Conservation (phyloP, 2,797 vertebrate species). For the Macrochelys suwanniensis region DNA sequence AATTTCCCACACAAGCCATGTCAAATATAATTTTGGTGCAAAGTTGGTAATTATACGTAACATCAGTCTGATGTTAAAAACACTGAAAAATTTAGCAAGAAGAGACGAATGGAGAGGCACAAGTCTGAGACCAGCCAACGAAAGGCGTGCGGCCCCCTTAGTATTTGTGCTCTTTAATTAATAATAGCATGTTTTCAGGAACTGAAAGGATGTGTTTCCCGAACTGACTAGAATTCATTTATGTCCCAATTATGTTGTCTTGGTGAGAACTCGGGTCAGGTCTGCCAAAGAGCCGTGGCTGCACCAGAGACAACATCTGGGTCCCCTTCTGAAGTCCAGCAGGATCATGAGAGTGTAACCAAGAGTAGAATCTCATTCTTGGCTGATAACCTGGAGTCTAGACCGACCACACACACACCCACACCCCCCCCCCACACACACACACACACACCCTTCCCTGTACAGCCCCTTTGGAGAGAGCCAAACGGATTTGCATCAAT, state of each 20-base stretch:
- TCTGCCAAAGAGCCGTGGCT: constrained; percentile 6
- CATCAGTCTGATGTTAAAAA: constrained; percentile 96
- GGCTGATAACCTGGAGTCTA: not conserved
- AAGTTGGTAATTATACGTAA: constrained; percentile 97
- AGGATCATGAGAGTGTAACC: not conserved
- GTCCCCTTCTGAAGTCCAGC: constrained; percentile 6
- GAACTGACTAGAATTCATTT: constrained; percentile 86
- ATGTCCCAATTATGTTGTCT: constrained; percentile 85
- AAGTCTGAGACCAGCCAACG: constrained; percentile 93
- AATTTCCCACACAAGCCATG: constrained; percentile 94
- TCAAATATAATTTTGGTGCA: constrained; percentile 97
- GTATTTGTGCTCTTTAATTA: constrained; percentile 93
- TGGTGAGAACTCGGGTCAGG: constrained; percentile 57
- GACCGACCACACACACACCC: not conserved
- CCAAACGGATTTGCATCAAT: constrained; percentile 58
- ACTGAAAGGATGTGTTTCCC: constrained; percentile 84
- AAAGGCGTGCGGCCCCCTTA: constrained; percentile 83
- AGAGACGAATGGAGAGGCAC: constrained; percentile 94
- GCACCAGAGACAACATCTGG: constrained; percentile 51
- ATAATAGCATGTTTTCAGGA: constrained; percentile 93
- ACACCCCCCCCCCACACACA: not conserved
- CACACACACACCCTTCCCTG: constrained; percentile 11
- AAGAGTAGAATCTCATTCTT: constrained; percentile 7
- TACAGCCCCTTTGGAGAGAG: constrained; percentile 36
- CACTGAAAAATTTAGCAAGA: constrained; percentile 98